Conservation (phyloP, 2,797 vertebrate species). For the Sparidentex hasta region DNA sequence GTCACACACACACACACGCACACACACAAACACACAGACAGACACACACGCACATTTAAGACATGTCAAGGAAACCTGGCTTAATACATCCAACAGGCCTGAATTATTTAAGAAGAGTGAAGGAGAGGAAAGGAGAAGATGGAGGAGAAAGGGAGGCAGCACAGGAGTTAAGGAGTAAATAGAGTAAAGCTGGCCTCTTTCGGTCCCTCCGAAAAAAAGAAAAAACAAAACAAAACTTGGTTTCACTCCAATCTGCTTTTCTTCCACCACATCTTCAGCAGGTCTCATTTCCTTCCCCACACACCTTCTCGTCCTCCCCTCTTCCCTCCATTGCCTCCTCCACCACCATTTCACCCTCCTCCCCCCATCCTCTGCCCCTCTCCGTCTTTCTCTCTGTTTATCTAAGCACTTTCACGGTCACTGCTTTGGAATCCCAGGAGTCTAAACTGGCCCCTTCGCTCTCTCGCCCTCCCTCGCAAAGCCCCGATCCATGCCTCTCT, state of each 20-base stretch:
- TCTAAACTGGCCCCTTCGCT: conserved; percentile 80
- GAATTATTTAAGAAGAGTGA: conserved; percentile 76
- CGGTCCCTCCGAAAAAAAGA: conserved; percentile 46
- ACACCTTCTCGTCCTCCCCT: conserved; percentile 62
- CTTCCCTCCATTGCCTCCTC: conserved; percentile 50
- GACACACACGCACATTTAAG: conserved; percentile 36
- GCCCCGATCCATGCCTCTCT: conserved; percentile 62
- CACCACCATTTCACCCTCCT: conserved; percentile 50
- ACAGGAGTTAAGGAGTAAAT: conserved; percentile 52
- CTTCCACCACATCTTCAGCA: conserved; percentile 59
- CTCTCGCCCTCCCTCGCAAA: conserved; percentile 55
- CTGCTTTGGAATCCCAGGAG: conserved; percentile 88
- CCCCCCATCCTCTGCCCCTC: conserved; percentile 2
- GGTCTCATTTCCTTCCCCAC: conserved; percentile 72
- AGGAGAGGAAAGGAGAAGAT: conserved; percentile 53
- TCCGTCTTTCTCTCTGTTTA: conserved; percentile 83
- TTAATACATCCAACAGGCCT: conserved; percentile 66
- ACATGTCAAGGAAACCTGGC: conserved; percentile 66
- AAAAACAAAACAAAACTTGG: conserved; percentile 50
- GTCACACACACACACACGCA: background rate
- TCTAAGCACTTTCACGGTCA: conserved; percentile 91
- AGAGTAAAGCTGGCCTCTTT: conserved; percentile 38
- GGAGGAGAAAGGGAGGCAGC: conserved; percentile 28
- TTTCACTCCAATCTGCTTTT: conserved; percentile 58
- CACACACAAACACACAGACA: conserved; percentile 9